Percentiles rank a stretch among this genome's conserved stretches.
Conservation (phyloP, 1,140 invertebrate species). For the Drosophila nasuta region DNA sequence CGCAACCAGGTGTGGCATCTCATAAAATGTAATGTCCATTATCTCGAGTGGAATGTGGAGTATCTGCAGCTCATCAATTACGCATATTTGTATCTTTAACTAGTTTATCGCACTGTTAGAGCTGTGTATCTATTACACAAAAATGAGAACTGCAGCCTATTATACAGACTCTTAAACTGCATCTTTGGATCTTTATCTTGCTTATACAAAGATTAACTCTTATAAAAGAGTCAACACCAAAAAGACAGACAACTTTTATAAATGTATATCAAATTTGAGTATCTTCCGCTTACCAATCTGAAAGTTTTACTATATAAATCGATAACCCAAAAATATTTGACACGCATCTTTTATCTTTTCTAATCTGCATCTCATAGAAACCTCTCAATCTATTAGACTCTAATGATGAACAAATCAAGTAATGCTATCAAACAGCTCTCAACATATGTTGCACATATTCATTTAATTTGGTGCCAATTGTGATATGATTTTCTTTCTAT, state of each 20-base stretch:
- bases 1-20: conserved; percentile 15
- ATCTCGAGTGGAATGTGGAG: conserved; percentile 16
- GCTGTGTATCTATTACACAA: no score
- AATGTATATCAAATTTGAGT: no score
- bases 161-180: no score
- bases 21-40: conserved; percentile 6
- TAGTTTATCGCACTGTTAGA: not conserved
- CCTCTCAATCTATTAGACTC: not conserved
- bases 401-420: not conserved
- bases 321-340: not conserved
- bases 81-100: conserved; percentile 10
- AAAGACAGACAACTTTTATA: no score
- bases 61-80: conserved; percentile 8
- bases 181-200: no score
- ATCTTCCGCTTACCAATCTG: no score
- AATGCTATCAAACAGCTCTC: not conserved
- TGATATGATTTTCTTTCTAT: conserved; percentile 8
- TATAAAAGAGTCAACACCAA: no score
- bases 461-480: conserved; percentile 10
- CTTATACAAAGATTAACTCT: no score
- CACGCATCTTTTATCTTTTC: not conserved
- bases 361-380: not conserved
- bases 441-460: conserved; percentile 1
- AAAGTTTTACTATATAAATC: not conserved
- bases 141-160: no score